Base-by-base conservation (phyloP, 2,888 invertebrate genomes). In the Drosophila parthenogenetica region DNA sequence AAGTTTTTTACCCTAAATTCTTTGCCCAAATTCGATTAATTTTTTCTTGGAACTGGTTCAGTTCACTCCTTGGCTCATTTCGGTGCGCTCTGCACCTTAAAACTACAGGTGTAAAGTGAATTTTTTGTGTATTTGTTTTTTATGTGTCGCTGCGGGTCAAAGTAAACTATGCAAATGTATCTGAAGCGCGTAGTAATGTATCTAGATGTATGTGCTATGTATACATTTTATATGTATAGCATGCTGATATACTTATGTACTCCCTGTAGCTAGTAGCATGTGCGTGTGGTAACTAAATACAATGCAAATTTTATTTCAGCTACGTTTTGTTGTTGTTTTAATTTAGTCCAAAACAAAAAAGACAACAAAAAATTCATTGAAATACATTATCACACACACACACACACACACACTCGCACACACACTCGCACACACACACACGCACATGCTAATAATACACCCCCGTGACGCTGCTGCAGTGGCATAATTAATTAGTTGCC, bases 221-320 rank as follows among this genome's bases (percentile, higher is more conserved):
- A 25, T 49, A 11, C n/a, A n/a, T n/a, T 10, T 2, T 29, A 5
- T 22, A 25, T 35, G 37, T 39, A 17, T 14, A 53, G 8, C 29
- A 32, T 35, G 16, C 19, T 42, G n/a, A 32, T 42, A 45, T 22
- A 14, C 17, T 19, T 50, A 14, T 55, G 22, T 55, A 40, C 16
- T 29, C 3, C 17, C 14, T 32, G 32, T 32, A 35, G 35, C 11
- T 39, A 13, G 55, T 29, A 42, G 19, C 83, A 62, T 87, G 65
- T 83, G 83, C 89, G 89, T 83, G 89, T 77, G 89, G 89, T 89
- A 83, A 83, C 89, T 78, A 87, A 87, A 83, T 83, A 89, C 89
- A 83, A 83, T 89, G 83, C 83, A 89, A 83, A 83, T 83, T 83
- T 87, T 46, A 53, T 77, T 67, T 39, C 45, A 45, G 57, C 45